Conservation (phyloP, 1,140 invertebrate genomes). For the Drosophila parabipectinata region DNA sequence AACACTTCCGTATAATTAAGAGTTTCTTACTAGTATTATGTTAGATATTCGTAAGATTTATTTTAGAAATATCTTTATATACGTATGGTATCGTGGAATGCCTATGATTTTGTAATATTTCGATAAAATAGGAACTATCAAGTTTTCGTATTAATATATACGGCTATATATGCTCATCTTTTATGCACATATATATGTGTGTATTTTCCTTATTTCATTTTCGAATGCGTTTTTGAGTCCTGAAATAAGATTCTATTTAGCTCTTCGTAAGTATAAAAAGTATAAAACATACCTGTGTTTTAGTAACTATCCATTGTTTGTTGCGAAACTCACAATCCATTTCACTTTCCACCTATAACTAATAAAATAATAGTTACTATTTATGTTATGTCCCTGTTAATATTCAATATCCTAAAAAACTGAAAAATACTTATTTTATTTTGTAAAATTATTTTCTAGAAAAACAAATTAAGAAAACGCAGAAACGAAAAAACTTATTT, state of each 20-base stretch:
- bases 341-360: slow-evolving; percentile 78
- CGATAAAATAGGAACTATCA: slow-evolving; percentile 76
- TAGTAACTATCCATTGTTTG: slow-evolving; percentile 7
- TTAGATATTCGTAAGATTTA: slow-evolving; percentile 31
- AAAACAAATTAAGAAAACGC: slow-evolving; percentile 26
- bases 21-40: slow-evolving; percentile 49
- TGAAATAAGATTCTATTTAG: slow-evolving; percentile 18
- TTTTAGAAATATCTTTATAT: slow-evolving; percentile 44
- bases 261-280: not conserved
- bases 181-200: not conserved
- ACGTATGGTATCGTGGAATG: slow-evolving; percentile 52
- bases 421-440: slow-evolving; percentile 6
- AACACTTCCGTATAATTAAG: slow-evolving; percentile 68
- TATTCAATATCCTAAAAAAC: slow-evolving; percentile 9
- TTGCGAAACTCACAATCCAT: slow-evolving; percentile 29
- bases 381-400: slow-evolving; percentile 6
- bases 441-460: slow-evolving; percentile 5
- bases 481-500: slow-evolving; percentile 21
- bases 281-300: slow-evolving; percentile 28
- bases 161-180: slow-evolving; percentile 25
- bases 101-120: slow-evolving; percentile 41
- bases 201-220: slow-evolving; percentile 8
- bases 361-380: slow-evolving; percentile 50
- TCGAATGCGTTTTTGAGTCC: slow-evolving; percentile 8
- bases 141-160: slow-evolving; percentile 57